Evolutionary conservation across 2,797 vertebrate species (phyloP).

Genomic region (Pseudochaenichthys georgianus): DNA sequence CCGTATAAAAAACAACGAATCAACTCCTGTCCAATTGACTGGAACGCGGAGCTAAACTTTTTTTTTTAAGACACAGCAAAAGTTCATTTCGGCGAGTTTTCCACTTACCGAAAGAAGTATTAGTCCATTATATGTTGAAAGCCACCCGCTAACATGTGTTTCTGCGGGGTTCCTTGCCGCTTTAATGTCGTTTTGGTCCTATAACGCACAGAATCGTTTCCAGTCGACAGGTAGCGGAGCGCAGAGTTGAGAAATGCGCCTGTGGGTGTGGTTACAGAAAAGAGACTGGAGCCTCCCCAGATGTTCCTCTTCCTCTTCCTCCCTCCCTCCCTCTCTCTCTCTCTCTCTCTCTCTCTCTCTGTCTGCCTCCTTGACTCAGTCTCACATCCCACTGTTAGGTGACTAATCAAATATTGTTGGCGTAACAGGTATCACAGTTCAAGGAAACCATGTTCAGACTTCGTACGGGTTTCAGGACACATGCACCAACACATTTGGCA

Average conservation of each 20-base stretch:
- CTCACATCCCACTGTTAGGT: neutral
- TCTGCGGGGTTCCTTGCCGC: neutral
- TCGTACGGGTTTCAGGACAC: neutral
- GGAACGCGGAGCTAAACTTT: neutral
- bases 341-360: neutral
- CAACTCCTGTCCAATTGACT: neutral
- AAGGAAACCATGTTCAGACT: neutral
- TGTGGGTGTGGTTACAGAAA: conserved; percentile 76
- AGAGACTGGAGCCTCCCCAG: conserved; percentile 36
- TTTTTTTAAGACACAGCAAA: neutral
- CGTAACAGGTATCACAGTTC: neutral
- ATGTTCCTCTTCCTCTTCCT: conserved; percentile 42
- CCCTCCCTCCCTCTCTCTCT: neutral
- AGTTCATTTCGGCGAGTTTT: neutral
- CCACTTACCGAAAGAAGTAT: conserved; percentile 59
- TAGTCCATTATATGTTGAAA: conserved; percentile 46
- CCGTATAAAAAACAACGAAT: neutral
- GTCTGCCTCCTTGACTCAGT: too few relatives aligned
- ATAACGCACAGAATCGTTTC: conserved; percentile 29
- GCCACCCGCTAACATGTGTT: rapidly evolving
- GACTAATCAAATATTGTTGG: conserved; percentile 7
- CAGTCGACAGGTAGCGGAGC: conserved; percentile 59
- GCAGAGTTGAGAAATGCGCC: conserved; percentile 54
- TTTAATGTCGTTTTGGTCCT: conserved; percentile 20
- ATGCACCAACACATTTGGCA: neutral